Evolutionary conservation across 2,113 vertebrate genomes (phyloP), one percentile per base, ranked within the genome.

Genomic region (Notarius lentiginosus): DNA sequence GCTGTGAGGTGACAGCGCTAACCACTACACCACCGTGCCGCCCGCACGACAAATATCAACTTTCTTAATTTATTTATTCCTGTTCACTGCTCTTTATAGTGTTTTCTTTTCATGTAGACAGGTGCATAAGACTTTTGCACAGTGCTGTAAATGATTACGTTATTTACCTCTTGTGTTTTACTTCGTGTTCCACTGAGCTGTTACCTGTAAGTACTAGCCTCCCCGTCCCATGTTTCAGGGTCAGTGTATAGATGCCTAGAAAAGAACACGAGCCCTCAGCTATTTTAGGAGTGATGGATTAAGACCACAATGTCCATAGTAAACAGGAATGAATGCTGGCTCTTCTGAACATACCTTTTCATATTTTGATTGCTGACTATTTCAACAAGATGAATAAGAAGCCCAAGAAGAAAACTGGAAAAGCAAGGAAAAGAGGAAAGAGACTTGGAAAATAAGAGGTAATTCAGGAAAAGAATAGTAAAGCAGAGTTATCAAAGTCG

Each of bases 281-380:
- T 89, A 89, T 89, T 89, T 89, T 88, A 70, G 80, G 89, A 82
- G 15, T 49, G 70, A 86, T 47, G 89, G 89, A 85, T 89, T 89
- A 88, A 84, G 87, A 60, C 34, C 75, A 89, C 77, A 85, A 86
- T 75, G 66, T 63, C 72, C 34, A 34, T 72, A 77, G 81, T 27
- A 84, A 83, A 83, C 79, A 65, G 53, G 41, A 22, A 24, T 63
- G 6, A 73, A 82, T 60, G n/a, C 34, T 51, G 18, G 41, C 55
- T 63, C 56, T 73, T 18, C 41, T 61, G 1, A 20, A 20, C 9
- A 15, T 51, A 70, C 9, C 12, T 22, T 27, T 51, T 63, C 70
- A n/a, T 66, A 22, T 79, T 68, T 70, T 55, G 47, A 68, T 61
- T 34, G 12, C 47, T 55, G 24, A 53, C n/a, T n/a, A 56, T 58